A percentile compares a stretch with the other conserved stretches of the same genome.
These are phyloP conservation scores for Sycophila texana DNA, from an alignment of 2,888 invertebrate genomes.

Conservation along the genomic window DNA sequence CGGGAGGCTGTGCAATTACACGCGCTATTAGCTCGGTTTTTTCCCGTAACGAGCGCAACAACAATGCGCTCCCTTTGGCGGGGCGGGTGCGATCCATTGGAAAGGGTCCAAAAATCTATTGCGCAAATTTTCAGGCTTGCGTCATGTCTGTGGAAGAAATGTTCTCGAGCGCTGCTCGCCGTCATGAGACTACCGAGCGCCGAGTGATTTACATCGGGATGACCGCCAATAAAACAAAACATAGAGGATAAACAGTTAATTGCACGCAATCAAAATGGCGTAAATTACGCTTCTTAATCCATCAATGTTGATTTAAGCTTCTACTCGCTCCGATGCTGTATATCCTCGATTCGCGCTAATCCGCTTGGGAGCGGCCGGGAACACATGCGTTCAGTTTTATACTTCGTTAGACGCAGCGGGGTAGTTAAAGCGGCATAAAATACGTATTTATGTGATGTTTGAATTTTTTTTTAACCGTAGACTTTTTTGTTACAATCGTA, in stretches of 20 bases:
- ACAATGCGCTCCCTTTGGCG: not conserved
- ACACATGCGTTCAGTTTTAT: too few relatives aligned
- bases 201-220: conserved; percentile 29
- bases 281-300: not conserved
- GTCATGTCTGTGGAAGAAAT: conserved; percentile 36
- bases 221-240: conserved; percentile 32
- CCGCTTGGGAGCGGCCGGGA: too few relatives aligned
- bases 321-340: too few relatives aligned
- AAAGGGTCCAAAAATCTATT: conserved; percentile 48
- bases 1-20: too few relatives aligned
- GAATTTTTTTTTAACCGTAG: too few relatives aligned
- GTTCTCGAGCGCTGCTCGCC: conserved; percentile 23
- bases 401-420: too few relatives aligned
- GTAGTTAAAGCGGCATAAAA: too few relatives aligned
- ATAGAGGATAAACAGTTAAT: conserved; percentile 20
- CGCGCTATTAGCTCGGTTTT: too few relatives aligned
- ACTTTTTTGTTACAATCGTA: too few relatives aligned
- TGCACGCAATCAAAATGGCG: not conserved
- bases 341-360: too few relatives aligned
- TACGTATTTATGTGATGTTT: too few relatives aligned
- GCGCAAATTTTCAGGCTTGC: conserved; percentile 49
- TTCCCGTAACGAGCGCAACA: not conserved
- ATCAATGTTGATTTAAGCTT: not conserved
- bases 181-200: conserved; percentile 22
- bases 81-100: conserved; percentile 37